A percentile compares a stretch with the other conserved stretches of the same genome.
Conservation (phyloP, 2,113 vertebrate species). For the Actenoides hombroni region DNA sequence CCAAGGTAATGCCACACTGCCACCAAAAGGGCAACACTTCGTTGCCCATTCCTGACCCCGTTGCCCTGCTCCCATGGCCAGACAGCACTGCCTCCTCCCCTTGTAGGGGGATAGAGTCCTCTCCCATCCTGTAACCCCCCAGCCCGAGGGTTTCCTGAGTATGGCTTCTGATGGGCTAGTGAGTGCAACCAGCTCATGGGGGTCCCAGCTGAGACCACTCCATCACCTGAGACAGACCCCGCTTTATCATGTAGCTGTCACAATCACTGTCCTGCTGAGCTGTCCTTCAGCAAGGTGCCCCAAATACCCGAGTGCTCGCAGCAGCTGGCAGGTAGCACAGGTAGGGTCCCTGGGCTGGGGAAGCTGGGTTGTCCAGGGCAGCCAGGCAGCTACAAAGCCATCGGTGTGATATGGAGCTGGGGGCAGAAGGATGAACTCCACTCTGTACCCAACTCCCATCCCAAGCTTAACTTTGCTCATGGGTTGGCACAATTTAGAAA, state of each 20-base stretch:
- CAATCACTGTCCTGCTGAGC: not conserved
- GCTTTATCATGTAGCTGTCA: rapidly evolving
- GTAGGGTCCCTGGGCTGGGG: not conserved
- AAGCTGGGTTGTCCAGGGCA: not conserved
- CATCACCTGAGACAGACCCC: not conserved
- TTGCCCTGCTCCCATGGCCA: not conserved
- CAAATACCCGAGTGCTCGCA: not conserved
- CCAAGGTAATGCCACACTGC: slow-evolving; percentile 50
- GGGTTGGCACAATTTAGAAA: not conserved
- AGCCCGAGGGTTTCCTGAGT: not conserved
- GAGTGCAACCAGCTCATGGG: not conserved
- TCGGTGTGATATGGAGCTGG: rapidly evolving
- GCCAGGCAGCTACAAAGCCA: not conserved
- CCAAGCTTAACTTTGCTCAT: not conserved
- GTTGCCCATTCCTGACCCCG: not conserved
- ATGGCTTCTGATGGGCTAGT: not conserved
- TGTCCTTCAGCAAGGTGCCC: not conserved
- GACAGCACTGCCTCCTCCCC: not conserved
- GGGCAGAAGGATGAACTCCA: not conserved
- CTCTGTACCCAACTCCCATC: not conserved
- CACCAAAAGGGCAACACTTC: slow-evolving; percentile 42
- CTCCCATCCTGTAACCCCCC: not conserved
- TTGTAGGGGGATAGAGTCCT: not conserved
- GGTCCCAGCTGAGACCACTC: not conserved
- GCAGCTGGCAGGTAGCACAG: not conserved